Evolutionary conservation across 2,797 vertebrate species (phyloP).

Genomic region (Melanotaenia pygmaea): DNA sequence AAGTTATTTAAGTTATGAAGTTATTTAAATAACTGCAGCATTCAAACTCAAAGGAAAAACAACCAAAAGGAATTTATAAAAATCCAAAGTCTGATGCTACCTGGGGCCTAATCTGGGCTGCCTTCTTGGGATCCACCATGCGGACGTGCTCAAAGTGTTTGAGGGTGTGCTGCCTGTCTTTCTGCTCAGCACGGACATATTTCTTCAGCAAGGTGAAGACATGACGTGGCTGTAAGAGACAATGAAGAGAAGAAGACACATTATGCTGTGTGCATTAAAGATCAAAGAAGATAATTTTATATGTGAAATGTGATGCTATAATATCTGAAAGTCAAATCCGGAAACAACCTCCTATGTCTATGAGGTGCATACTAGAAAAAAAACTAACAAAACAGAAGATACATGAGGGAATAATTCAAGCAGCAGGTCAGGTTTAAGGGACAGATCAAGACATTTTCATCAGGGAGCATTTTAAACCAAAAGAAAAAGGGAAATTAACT

Average conservation of each 20-base stretch:
- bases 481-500: neutral
- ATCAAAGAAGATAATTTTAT: neutral
- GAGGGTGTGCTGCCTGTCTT: slow-evolving; percentile 96
- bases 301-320: neutral
- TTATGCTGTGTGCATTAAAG: neutral
- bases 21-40: neutral
- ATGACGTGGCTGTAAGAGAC: slow-evolving; percentile 89
- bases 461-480: slow-evolving; percentile 4
- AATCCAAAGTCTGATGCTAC: neutral
- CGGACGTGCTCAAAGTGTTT: slow-evolving; percentile 98
- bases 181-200: slow-evolving; percentile 96
- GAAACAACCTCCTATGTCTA: neutral
- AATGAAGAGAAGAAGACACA: neutral
- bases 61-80: neutral
- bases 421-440: slow-evolving; percentile 16
- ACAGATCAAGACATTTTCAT: neutral
- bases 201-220: slow-evolving; percentile 97
- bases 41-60: neutral
- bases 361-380: neutral
- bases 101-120: slow-evolving; percentile 96
- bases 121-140: slow-evolving; percentile 98
- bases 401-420: slow-evolving; percentile 20
- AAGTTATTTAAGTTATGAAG: too few species aligned
- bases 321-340: neutral
- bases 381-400: neutral